Evolutionary conservation across 37 sponge, comb jelly and placozoan genomes (phyloP), one percentile per base, ranked within the genome.

Genomic region (Spongilla lacustris): DNA sequence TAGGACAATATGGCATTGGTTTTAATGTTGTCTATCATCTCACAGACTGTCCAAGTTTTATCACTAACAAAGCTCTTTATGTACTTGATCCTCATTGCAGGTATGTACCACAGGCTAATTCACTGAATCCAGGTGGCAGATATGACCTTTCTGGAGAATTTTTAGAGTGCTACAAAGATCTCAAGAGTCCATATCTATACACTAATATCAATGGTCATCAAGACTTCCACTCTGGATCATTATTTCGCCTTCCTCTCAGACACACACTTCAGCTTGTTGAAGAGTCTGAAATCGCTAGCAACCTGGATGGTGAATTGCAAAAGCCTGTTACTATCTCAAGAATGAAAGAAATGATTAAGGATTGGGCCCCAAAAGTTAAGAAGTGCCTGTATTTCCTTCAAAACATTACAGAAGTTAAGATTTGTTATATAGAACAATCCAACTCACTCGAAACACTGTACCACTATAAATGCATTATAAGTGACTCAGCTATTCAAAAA

Each of bases 1-100:
- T 92, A 77, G 96, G 96, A 17, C 90, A 86, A 74, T 95, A 83
- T 95, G 96, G 96, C 14, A 89, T 95, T 79, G 96, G 96, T 50
- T 92, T 95, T 71, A 95, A 95, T 90, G 88, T 83, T 6, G 93
- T 92, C 24, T 95, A 95, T 74, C 93, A 41, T n/a, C n/a, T n/a
- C n/a, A n/a, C n/a, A n/a, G n/a, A n/a, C n/a, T n/a, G n/a, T n/a
- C n/a, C n/a, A n/a, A 83, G 78, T 30, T 95, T 95, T 80, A 21
- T 95, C 31, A 90, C 96, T 48, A 68, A 76, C 74, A 81, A 93
- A 19, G 85, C 82, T 0, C 69, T 95, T 23, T 95, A 93, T 88
- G 48, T 95, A 13, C 36, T 95, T 74, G 96, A 95, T 76, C 96
- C 96, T 75, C 92, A 90, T 49, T 74, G 78, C 26, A 23, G 23